Evolutionary conservation across 2,797 vertebrate genomes (phyloP).

Genomic region (Sebastes taczanowskii): DNA sequence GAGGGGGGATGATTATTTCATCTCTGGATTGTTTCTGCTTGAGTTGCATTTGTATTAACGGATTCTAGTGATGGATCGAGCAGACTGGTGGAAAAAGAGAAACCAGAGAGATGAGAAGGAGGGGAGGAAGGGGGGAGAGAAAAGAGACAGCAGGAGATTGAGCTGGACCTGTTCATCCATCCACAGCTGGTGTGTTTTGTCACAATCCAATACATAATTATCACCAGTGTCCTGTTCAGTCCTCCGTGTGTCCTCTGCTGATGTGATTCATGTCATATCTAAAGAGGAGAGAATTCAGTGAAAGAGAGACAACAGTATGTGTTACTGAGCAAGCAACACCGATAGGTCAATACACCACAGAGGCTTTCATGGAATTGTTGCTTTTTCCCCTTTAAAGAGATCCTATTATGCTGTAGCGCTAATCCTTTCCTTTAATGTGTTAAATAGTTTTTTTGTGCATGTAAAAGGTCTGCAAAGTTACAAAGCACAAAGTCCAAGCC

Average conservation of each 20-base stretch:
- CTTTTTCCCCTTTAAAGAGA: too few species aligned
- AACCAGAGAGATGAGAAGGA: background rate
- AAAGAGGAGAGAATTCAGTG: conserved; percentile 24
- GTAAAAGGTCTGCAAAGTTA: too few species aligned
- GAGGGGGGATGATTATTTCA: conserved; percentile 44
- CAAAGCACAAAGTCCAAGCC: too few species aligned
- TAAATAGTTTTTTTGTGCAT: too few species aligned
- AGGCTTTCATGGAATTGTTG: background rate
- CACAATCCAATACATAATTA: conserved; percentile 63
- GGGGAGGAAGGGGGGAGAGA: background rate
- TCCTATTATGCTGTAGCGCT: too few species aligned
- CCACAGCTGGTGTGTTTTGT: conserved; percentile 52
- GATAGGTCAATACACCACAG: background rate
- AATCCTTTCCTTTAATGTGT: too few species aligned
- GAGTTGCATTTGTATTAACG: conserved; percentile 25
- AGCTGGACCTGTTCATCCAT: conserved; percentile 42
- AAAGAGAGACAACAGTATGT: conserved; percentile 1
- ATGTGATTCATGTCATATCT: conserved; percentile 29
- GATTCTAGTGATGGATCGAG: conserved; percentile 14
- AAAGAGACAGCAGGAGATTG: conserved; percentile 38
- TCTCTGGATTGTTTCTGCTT: conserved; percentile 37
- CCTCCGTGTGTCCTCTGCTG: conserved; percentile 44
- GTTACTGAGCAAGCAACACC: background rate
- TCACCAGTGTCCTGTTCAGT: conserved; percentile 41
- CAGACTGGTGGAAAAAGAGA: conserved; percentile 12